phyloP scores from a whole-genome alignment of 2,113 vertebrate species.

The Caranx ignobilis region DNA sequence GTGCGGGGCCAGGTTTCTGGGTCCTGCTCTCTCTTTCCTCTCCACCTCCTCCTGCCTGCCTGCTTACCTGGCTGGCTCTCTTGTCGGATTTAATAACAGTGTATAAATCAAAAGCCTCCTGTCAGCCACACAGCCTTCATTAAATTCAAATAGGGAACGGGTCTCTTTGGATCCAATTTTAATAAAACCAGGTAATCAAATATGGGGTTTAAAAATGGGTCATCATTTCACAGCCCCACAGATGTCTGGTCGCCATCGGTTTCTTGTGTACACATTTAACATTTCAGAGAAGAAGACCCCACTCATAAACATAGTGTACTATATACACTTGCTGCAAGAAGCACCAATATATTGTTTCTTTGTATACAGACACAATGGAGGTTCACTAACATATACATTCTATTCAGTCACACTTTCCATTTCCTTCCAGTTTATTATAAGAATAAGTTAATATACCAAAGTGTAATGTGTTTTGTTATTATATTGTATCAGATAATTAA shows the following conservation, averaged over 20 bases:
- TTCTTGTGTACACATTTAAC: slow-evolving; percentile 70
- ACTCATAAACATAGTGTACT: slow-evolving; percentile 23
- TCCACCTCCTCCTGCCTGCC: slow-evolving; percentile 45
- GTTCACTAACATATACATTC: slow-evolving; percentile 26
- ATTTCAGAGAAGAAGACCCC: slow-evolving; percentile 55
- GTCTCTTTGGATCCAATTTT: slow-evolving; percentile 86
- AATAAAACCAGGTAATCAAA: slow-evolving; percentile 88
- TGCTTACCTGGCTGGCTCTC: slow-evolving; percentile 76
- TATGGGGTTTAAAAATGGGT: slow-evolving; percentile 82
- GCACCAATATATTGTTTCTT: slow-evolving; percentile 37
- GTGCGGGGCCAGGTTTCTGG: slow-evolving; percentile 65
- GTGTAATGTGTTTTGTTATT: slow-evolving; percentile 3
- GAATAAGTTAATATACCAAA: background rate
- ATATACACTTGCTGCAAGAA: slow-evolving; percentile 26
- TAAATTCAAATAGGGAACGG: slow-evolving; percentile 84
- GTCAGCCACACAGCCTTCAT: slow-evolving; percentile 85
- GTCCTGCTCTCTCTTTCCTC: slow-evolving; percentile 61
- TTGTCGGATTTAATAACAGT: slow-evolving; percentile 83
- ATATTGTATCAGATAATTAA: background rate
- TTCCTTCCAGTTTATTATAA: slow-evolving; percentile 24
- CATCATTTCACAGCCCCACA: slow-evolving; percentile 77
- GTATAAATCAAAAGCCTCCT: slow-evolving; percentile 87
- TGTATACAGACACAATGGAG: slow-evolving; percentile 40
- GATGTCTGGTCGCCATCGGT: slow-evolving; percentile 69
- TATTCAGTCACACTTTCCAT: slow-evolving; percentile 21